phyloP scores from a whole-genome alignment of 1,140 invertebrate species.

The Phortica variegata region DNA sequence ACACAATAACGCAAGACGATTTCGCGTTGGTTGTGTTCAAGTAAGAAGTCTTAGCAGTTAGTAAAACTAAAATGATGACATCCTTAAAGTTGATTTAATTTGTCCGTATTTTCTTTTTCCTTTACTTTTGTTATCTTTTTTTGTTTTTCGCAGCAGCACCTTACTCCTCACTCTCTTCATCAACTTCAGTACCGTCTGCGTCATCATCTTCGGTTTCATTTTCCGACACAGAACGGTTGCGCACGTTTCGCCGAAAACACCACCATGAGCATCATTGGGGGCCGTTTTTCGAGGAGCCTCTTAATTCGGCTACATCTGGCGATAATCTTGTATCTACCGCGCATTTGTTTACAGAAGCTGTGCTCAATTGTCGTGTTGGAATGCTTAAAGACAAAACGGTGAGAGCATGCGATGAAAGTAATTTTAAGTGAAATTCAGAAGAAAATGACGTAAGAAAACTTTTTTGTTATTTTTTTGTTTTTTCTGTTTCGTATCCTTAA shows the following conservation, averaged over 20 bases:
- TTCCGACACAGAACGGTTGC: conserved; percentile 63
- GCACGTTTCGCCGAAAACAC: conserved; percentile 61
- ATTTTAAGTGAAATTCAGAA: neutral
- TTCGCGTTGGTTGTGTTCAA: too few species aligned
- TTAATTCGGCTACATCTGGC: conserved; percentile 38
- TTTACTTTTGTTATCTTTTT: too few species aligned
- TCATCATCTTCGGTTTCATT: conserved; percentile 57
- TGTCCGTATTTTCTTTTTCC: too few species aligned
- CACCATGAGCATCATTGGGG: conserved; percentile 67
- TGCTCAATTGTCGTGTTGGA: conserved; percentile 77
- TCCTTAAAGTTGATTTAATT: too few species aligned
- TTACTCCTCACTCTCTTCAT: neutral
- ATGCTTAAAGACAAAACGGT: conserved; percentile 84
- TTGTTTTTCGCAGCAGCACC: too few species aligned
- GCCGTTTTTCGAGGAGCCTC: conserved; percentile 73
- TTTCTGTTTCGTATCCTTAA: too few species aligned
- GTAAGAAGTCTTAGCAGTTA: too few species aligned
- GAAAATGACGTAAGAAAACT: neutral
- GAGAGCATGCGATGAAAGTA: conserved; percentile 40
- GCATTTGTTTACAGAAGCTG: conserved; percentile 75
- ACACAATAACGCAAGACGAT: too few species aligned
- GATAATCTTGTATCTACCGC: conserved; percentile 63
- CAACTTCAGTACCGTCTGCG: neutral
- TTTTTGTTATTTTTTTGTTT: neutral
- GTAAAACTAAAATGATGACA: too few species aligned